A percentile compares a stretch with the other conserved stretches of the same genome.
Conservation (phyloP, 2,888 invertebrate species). For the Noctua fimbriata region DNA sequence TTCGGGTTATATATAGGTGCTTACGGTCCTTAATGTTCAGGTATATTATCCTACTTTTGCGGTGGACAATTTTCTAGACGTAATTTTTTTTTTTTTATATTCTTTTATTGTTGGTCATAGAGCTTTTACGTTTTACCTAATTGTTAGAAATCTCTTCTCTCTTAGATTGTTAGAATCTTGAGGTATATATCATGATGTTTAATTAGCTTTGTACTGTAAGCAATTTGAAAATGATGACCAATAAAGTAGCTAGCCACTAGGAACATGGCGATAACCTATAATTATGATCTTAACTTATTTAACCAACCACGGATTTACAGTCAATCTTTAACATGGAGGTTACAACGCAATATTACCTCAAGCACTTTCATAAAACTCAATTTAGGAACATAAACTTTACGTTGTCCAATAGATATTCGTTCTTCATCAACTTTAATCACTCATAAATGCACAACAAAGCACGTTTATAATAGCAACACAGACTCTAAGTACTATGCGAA, state of each 20-base stretch:
- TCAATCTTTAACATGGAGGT: conserved; percentile 13
- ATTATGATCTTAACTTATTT: conserved; percentile 26
- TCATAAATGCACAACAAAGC: conserved; percentile 72
- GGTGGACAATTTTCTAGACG: conserved; percentile 16
- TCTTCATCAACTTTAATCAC: conserved; percentile 75
- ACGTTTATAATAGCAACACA: conserved; percentile 69
- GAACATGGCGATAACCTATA: background rate
- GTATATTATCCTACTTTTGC: conserved; percentile 42
- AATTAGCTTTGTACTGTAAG: background rate
- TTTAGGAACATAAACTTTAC: conserved; percentile 66
- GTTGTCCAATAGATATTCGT: conserved; percentile 68
- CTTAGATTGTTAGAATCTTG: background rate
- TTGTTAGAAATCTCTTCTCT: too few relatives aligned
- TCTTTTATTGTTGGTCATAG: conserved; percentile 1
- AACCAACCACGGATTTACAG: conserved; percentile 12
- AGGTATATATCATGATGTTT: background rate
- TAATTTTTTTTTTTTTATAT: background rate
- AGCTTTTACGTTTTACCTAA: background rate
- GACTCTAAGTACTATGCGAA: conserved; percentile 74
- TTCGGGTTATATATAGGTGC: conserved; percentile 53
- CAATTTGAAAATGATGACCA: conserved; percentile 1
- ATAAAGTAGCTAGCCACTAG: conserved; percentile 11
- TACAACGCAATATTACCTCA: conserved; percentile 34
- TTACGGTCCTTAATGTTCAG: conserved; percentile 45
- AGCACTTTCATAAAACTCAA: conserved; percentile 59